These are phyloP conservation scores for Paramormyrops hopkinsi DNA, from an alignment of 2,797 vertebrate species.

Conservation along the genomic window DNA sequence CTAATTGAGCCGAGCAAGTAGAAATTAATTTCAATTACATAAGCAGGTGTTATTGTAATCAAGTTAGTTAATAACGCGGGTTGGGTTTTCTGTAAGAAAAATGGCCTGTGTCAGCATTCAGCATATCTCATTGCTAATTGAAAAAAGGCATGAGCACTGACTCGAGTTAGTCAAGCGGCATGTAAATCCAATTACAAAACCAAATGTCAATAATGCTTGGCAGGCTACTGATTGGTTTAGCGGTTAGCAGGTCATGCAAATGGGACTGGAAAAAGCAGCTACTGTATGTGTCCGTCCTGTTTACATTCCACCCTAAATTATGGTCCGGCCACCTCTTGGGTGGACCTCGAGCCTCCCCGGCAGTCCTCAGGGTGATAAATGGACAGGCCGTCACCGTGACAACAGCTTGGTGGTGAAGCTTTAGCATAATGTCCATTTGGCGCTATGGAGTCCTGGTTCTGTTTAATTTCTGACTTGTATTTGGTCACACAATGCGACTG, in stretches of 20 bases:
- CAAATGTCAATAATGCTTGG: conserved; percentile 5
- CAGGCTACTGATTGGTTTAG: conserved; percentile 1
- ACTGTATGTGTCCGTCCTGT: background rate
- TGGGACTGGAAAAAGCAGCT: background rate
- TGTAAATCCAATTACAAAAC: conserved; percentile 18
- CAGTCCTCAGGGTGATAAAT: background rate
- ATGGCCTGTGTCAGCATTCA: conserved; percentile 27
- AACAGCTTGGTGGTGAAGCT: background rate
- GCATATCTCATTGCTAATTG: conserved; percentile 15
- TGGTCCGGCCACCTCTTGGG: background rate
- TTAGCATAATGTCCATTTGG: background rate
- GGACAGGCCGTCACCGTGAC: background rate
- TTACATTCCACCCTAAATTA: background rate
- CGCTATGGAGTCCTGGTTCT: background rate
- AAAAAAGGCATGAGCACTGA: background rate
- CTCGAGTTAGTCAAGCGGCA: conserved; percentile 6
- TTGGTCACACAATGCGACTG: background rate
- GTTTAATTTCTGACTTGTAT: background rate
- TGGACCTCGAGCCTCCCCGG: background rate
- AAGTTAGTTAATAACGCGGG: conserved; percentile 27
- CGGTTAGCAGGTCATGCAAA: background rate
- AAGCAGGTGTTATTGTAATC: conserved; percentile 29
- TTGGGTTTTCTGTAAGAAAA: conserved; percentile 19
- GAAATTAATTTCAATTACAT: conserved; percentile 23
- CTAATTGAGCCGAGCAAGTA: conserved; percentile 12